Percentiles rank a stretch among this genome's conserved stretches.
phyloP scores from a whole-genome alignment of 2,888 invertebrate species.

The Noctua pronuba region DNA sequence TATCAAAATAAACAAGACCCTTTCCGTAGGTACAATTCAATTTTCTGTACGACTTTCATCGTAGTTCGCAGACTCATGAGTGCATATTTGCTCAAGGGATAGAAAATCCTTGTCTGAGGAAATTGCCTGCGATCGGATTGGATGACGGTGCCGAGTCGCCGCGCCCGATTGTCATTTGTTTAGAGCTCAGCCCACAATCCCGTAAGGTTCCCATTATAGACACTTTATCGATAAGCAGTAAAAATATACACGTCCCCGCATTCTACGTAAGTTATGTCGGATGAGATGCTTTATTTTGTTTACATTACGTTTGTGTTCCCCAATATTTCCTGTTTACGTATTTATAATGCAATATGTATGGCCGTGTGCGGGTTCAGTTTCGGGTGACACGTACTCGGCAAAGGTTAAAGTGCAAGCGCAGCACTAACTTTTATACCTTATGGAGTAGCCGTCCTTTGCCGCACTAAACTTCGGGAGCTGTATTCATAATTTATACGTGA shows the following conservation, averaged over 20 bases:
- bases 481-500: slow-evolving; percentile 59
- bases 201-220: slow-evolving; percentile 69
- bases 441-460: slow-evolving; percentile 58
- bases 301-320: slow-evolving; percentile 34
- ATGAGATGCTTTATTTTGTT: slow-evolving; percentile 45
- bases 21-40: slow-evolving; percentile 81
- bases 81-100: slow-evolving; percentile 84
- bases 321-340: slow-evolving; percentile 53
- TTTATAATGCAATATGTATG: slow-evolving; percentile 60
- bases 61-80: slow-evolving; percentile 80
- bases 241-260: slow-evolving; percentile 60
- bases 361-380: slow-evolving; percentile 40
- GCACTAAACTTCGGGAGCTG: slow-evolving; percentile 53
- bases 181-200: slow-evolving; percentile 72
- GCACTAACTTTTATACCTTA: slow-evolving; percentile 65
- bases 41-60: slow-evolving; percentile 80
- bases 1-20: slow-evolving; percentile 74
- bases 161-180: slow-evolving; percentile 79
- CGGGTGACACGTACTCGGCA: slow-evolving; percentile 50
- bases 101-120: slow-evolving; percentile 82
- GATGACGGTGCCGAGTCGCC: slow-evolving; percentile 74
- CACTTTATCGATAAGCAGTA: slow-evolving; percentile 70
- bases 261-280: slow-evolving; percentile 49
- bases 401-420: slow-evolving; percentile 62
- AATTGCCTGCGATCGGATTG: slow-evolving; percentile 85